Evolutionary conservation across 2,113 vertebrate species (phyloP).

Genomic region (Pterocles orientalis): DNA sequence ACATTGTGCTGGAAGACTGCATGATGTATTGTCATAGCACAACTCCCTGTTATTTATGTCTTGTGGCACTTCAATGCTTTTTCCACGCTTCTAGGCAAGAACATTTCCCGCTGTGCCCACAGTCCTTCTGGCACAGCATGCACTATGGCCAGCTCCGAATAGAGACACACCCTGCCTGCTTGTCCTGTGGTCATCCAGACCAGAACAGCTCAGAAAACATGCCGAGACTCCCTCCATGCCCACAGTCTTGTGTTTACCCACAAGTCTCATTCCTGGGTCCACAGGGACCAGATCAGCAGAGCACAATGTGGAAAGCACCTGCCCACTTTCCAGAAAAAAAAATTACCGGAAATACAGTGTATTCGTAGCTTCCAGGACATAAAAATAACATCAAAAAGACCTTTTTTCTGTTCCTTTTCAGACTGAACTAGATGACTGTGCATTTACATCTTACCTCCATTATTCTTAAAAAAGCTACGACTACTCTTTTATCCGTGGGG

Average conservation of each 20-base stretch:
- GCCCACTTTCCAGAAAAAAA: background rate
- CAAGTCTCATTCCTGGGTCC: background rate
- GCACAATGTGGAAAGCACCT: background rate
- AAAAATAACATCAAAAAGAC: background rate
- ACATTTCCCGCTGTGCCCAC: background rate
- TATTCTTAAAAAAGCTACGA: background rate
- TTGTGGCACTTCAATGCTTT: background rate
- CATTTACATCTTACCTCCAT: background rate
- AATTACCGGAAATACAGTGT: background rate
- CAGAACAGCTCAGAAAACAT: background rate
- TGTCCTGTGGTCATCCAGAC: background rate
- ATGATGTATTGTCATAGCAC: background rate
- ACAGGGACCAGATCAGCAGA: background rate
- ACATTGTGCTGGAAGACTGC: background rate
- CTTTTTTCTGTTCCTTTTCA: background rate
- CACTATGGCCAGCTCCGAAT: background rate
- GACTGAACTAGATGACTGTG: background rate
- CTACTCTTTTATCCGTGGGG: background rate
- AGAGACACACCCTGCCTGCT: background rate
- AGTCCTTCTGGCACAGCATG: background rate
- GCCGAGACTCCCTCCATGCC: background rate
- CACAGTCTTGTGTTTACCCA: background rate
- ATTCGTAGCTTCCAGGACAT: background rate
- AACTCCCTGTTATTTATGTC: background rate
- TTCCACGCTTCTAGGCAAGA: background rate